Evolutionary conservation across 2,888 invertebrate genomes (phyloP).

Genomic region (Ormyrus labotus): DNA sequence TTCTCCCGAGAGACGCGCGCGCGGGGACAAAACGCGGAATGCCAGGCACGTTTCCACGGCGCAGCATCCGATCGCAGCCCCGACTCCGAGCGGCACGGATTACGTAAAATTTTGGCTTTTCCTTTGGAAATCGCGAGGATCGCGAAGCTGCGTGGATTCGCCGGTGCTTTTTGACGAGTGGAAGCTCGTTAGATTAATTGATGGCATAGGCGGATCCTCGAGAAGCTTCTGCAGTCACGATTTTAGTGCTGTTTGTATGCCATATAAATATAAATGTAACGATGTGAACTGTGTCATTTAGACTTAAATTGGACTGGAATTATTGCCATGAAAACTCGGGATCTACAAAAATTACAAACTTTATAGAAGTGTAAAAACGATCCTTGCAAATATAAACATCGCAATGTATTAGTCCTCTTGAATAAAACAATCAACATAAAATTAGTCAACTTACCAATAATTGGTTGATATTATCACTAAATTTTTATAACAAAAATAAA

Average conservation of each 20-base stretch:
- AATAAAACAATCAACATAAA: too few species aligned
- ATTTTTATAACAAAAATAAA: too few species aligned
- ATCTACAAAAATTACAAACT: too few species aligned
- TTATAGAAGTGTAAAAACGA: too few species aligned
- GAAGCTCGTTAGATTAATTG: constrained; percentile 44
- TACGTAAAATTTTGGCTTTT: constrained; percentile 25
- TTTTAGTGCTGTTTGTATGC: not conserved
- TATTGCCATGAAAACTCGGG: too few species aligned
- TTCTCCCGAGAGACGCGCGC: constrained; percentile 27
- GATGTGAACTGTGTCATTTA: too few species aligned
- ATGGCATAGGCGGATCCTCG: constrained; percentile 8
- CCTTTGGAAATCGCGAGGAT: constrained; percentile 1
- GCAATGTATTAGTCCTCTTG: too few species aligned
- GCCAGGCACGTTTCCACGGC: not conserved
- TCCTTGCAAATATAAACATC: too few species aligned
- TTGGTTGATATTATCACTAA: too few species aligned
- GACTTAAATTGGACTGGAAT: too few species aligned
- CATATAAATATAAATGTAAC: too few species aligned
- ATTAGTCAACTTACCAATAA: too few species aligned
- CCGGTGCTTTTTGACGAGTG: constrained; percentile 42
- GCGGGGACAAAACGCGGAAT: constrained; percentile 32
- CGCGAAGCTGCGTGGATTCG: not conserved
- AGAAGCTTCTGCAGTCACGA: constrained; percentile 35
- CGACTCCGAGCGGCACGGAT: not conserved
- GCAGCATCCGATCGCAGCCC: constrained; percentile 37